Base-by-base conservation (phyloP, 2,888 invertebrate genomes). In the Parelbella ahira region DNA sequence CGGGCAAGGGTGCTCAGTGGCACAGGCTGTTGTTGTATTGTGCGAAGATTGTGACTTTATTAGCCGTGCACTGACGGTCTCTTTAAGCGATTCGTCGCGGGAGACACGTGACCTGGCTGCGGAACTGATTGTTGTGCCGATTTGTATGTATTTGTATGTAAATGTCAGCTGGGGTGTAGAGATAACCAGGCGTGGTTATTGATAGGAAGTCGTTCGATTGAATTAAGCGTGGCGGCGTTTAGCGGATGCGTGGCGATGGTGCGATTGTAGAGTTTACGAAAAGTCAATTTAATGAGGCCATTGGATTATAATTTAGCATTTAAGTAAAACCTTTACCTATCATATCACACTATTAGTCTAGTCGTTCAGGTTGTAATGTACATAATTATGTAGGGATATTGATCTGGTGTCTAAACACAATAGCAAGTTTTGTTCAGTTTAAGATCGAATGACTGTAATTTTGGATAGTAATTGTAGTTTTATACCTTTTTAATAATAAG, bases 51-150 rank as follows among this genome's bases (percentile, higher is more conserved):
- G 86, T 83, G 72, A 69, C 76, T 81, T 83, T 87, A 86, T 84
- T 84, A 83, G 79, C 73, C 87, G 83, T 87, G 78, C 83, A 86
- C 66, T 73, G 70, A 74, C 74, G 70, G 32, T 79, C 79, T 80
- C 79, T 82, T 81, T 79, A 78, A 77, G 75, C 63, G 83, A 90
- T 90, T 89, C 87, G 89, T 76, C 78, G 75, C 87, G 89, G 79
- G 68, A 59, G 88, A 65, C 90, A 90, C 90, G 90, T 89, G 90
- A 90, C 89, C 79, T 82, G 84, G 36, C 15, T 20, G 7, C 25
- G 42, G 81, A 84, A 86, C 84, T 74, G 80, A 88, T 84, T 78
- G 70, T 63, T 76, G 75, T 72, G 67, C 76, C 71, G 76, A 80
- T 84, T 80, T 83, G 80, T 79, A 82, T 81, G 83, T 79, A 79